Evolutionary conservation across 1,140 invertebrate genomes (phyloP).

Genomic region (Drosophila nigromelanica): DNA sequence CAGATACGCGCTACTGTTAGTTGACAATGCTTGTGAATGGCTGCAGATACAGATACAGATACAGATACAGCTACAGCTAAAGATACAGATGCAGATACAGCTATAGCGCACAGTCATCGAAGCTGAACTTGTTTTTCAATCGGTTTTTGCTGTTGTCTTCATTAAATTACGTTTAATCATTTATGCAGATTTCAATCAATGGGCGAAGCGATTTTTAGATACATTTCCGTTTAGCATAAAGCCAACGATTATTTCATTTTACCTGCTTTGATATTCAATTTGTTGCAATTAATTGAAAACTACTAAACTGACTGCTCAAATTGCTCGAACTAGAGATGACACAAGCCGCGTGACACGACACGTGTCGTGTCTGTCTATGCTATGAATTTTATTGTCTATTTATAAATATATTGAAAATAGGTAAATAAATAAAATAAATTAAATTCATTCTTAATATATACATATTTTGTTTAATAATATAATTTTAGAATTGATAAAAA

Average conservation of each 20-base stretch:
- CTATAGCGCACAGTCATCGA: slow-evolving; percentile 4
- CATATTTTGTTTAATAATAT: no score
- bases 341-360: background rate
- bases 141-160: slow-evolving; percentile 66
- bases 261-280: slow-evolving; percentile 43
- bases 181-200: slow-evolving; percentile 78
- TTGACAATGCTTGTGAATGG: slow-evolving; percentile 12
- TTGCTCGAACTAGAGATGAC: background rate
- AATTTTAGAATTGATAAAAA: no score
- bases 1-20: slow-evolving; percentile 24
- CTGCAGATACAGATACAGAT: slow-evolving; percentile 39
- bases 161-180: slow-evolving; percentile 77
- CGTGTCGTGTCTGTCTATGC: background rate
- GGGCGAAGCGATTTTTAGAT: slow-evolving; percentile 60
- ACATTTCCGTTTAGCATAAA: slow-evolving; percentile 71
- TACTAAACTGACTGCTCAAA: slow-evolving; percentile 8
- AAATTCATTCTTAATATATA: no score
- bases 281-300: slow-evolving; percentile 47
- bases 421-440: no score
- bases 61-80: slow-evolving; percentile 19
- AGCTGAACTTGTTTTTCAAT: slow-evolving; percentile 68
- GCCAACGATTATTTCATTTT: slow-evolving; percentile 29
- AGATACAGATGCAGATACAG: slow-evolving; percentile 34
- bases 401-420: no score
- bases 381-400: no score